Percentiles rank a stretch among this genome's conserved stretches.
phyloP scores from a whole-genome alignment of 53 echinoderm and acorn worm species.

The Crossaster papposus region DNA sequence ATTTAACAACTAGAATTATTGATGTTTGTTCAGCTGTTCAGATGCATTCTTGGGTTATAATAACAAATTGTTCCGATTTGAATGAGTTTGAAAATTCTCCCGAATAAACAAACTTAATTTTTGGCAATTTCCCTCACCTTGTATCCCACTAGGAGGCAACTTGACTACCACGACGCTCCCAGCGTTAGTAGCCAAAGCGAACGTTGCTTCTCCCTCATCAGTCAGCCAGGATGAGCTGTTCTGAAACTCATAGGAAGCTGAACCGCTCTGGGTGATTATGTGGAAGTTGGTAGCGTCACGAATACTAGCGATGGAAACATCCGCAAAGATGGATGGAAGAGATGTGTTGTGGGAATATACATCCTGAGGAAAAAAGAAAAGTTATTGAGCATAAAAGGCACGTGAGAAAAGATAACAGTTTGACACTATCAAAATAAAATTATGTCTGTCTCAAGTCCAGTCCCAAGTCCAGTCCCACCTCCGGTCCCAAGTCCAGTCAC shows the following conservation, averaged over 20 bases:
- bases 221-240: constrained; percentile 90
- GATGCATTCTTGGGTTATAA: too few relatives aligned
- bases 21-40: too few relatives aligned
- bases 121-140: constrained; percentile 60
- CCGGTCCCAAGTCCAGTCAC: too few relatives aligned
- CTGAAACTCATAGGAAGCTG: constrained; percentile 82
- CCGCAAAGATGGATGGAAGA: constrained; percentile 87
- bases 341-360: constrained; percentile 32
- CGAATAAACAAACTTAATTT: not conserved
- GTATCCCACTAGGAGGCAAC: constrained; percentile 82
- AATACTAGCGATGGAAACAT: constrained; percentile 84
- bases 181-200: constrained; percentile 77
- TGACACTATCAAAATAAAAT: too few relatives aligned
- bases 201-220: constrained; percentile 84
- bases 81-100: not conserved
- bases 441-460: too few relatives aligned
- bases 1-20: not conserved
- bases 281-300: constrained; percentile 85
- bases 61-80: too few relatives aligned
- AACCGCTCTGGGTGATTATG: constrained; percentile 75
- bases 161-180: constrained; percentile 84
- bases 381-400: too few relatives aligned
- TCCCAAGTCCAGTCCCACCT: too few relatives aligned
- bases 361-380: constrained; percentile 57
- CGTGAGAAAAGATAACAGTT: too few relatives aligned